These are phyloP conservation scores for Proales similis DNA, from an alignment of 1,140 invertebrate species.

Conservation along the genomic window DNA sequence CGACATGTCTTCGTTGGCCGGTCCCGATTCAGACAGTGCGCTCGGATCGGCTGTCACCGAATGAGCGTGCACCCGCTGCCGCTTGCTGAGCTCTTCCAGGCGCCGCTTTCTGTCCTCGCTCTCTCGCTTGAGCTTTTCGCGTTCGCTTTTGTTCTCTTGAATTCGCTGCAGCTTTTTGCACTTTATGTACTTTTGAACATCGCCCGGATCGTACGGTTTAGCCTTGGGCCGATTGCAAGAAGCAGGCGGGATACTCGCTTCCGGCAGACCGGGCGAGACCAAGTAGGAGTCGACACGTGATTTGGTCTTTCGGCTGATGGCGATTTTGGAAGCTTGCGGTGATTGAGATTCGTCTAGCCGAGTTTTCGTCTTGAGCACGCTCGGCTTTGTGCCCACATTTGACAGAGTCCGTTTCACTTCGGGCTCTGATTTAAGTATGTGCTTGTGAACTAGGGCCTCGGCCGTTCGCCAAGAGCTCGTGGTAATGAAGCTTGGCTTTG, in stretches of 20 bases:
- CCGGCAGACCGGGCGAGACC: no score
- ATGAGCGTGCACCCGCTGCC: conserved; percentile 28
- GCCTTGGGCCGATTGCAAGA: background rate
- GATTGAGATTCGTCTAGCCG: no score
- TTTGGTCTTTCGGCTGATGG: no score
- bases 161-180: conserved; percentile 16
- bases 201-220: conserved; percentile 23
- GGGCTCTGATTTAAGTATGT: background rate
- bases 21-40: background rate
- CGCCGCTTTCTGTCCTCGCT: conserved; percentile 30
- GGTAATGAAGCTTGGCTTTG: background rate
- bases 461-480: conserved; percentile 31
- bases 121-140: conserved; percentile 14
- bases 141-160: conserved; percentile 2
- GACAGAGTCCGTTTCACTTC: no score
- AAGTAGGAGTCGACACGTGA: no score
- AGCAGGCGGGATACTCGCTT: no score
- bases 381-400: no score
- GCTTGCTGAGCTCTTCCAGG: conserved; percentile 7
- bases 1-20: conserved; percentile 29
- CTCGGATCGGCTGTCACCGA: background rate
- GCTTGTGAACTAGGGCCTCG: conserved; percentile 28
- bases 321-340: no score
- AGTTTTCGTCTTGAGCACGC: no score
- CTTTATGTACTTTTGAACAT: conserved; percentile 33